These are phyloP conservation scores for Pluvialis apricaria DNA, from an alignment of 2,113 vertebrate genomes.

Conservation along the genomic window DNA sequence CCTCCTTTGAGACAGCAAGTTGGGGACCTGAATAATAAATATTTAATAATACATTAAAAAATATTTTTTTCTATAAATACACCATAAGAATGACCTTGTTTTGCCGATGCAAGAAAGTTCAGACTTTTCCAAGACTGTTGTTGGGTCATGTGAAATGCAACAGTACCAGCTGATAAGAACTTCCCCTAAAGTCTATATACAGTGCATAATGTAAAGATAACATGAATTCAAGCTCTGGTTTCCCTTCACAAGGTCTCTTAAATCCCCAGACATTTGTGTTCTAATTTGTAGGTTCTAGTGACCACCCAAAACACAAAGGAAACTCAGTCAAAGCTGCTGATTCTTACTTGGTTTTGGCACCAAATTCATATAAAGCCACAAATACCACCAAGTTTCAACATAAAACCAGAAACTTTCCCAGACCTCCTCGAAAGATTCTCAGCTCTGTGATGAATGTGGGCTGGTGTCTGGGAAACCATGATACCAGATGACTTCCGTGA, in stretches of 20 bases:
- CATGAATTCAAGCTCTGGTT: neutral
- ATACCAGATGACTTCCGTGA: neutral
- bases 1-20: neutral
- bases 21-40: neutral
- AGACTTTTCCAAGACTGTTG: neutral
- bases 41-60: neutral
- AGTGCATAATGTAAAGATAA: neutral
- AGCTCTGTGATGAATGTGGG: neutral
- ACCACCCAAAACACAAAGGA: conserved; percentile 31
- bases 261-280: neutral
- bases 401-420: neutral
- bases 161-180: neutral
- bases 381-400: conserved; percentile 17
- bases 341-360: conserved; percentile 7
- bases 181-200: neutral
- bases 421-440: neutral
- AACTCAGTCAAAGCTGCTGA: neutral
- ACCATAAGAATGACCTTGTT: neutral
- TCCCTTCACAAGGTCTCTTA: neutral
- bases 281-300: neutral
- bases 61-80: neutral
- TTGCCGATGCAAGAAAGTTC: neutral
- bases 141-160: neutral
- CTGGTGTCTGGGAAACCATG: neutral
- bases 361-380: neutral